Conservation (phyloP, 35 echinoderm and acorn worm genomes). For the Stichopus chloronotus region DNA sequence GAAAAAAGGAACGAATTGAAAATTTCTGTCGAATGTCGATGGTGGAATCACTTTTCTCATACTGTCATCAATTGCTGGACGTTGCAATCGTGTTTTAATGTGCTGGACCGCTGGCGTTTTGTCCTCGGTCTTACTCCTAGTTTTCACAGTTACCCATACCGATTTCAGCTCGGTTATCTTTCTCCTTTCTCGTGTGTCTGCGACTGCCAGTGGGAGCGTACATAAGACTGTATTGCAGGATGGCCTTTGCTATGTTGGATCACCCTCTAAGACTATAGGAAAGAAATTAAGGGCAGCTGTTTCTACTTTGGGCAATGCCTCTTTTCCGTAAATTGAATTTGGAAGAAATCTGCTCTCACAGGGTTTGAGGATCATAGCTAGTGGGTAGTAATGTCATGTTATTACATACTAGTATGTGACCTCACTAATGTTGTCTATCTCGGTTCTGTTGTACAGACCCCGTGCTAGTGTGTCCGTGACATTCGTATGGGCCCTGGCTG, state of each 20-base stretch:
- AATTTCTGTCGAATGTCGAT: neutral
- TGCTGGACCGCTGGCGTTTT: too few relatives aligned
- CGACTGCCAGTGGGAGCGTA: neutral
- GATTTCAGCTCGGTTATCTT: too few relatives aligned
- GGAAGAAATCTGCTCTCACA: neutral
- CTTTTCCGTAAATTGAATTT: constrained; percentile 22
- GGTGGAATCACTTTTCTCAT: neutral
- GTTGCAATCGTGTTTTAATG: too few relatives aligned
- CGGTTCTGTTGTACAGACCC: constrained; percentile 16
- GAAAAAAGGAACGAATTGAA: too few relatives aligned
- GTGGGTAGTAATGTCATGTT: too few relatives aligned
- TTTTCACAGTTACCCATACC: too few relatives aligned
- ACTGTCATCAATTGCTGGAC: too few relatives aligned
- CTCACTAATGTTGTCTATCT: constrained; percentile 17
- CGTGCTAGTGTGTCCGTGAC: neutral
- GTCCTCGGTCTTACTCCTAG: too few relatives aligned
- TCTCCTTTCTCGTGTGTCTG: neutral
- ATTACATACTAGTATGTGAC: neutral
- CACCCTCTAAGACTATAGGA: neutral
- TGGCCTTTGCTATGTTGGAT: neutral
- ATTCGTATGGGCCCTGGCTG: constrained; percentile 42
- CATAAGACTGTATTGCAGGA: neutral
- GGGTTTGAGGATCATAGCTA: neutral
- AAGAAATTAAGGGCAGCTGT: neutral
- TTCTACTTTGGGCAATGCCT: neutral